Conservation (phyloP, 1,140 invertebrate genomes). For the Platyscapa corneri region DNA sequence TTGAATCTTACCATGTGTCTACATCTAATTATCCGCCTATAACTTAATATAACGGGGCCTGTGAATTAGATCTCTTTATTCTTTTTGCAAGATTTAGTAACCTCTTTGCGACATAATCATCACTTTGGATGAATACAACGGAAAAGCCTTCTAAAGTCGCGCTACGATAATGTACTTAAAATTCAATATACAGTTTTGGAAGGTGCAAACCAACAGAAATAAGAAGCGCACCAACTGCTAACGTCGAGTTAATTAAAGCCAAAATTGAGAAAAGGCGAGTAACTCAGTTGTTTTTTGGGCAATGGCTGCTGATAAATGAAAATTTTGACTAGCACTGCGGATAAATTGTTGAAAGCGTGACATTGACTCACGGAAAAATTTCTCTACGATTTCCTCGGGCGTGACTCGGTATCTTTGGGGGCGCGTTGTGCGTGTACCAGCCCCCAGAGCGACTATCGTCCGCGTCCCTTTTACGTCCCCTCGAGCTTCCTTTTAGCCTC, state of each 20-base stretch:
- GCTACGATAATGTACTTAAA: too few relatives aligned
- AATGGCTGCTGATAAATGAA: background rate
- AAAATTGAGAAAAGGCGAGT: background rate
- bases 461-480: constrained; percentile 63
- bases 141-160: too few relatives aligned
- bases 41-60: too few relatives aligned
- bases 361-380: background rate
- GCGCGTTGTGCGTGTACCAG: background rate
- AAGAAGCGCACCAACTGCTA: background rate
- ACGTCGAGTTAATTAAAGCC: background rate
- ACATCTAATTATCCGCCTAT: background rate
- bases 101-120: too few relatives aligned
- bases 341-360: background rate
- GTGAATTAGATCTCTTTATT: too few relatives aligned
- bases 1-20: too few relatives aligned
- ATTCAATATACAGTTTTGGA: too few relatives aligned
- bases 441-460: constrained; percentile 57
- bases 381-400: background rate
- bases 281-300: background rate
- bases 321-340: background rate
- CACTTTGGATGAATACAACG: too few relatives aligned
- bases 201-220: too few relatives aligned
- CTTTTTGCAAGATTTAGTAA: too few relatives aligned
- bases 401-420: background rate
- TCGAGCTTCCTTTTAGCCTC: constrained; percentile 54